These are phyloP conservation scores for Drosophila oshimai DNA, from an alignment of 1,140 invertebrate species.

Conservation along the genomic window DNA sequence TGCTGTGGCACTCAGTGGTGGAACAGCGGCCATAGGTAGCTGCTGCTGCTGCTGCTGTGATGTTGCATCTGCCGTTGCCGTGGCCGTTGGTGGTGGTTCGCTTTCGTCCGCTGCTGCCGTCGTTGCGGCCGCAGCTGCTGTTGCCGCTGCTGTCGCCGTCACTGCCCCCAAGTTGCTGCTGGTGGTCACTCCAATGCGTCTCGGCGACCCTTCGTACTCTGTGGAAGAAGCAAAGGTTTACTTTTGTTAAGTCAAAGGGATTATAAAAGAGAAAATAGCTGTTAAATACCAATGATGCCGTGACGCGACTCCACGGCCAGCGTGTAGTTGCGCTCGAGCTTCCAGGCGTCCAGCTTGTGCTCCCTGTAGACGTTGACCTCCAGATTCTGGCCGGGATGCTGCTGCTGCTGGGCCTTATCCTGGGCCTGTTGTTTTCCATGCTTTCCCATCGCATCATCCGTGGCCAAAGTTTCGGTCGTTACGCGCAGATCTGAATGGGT, in stretches of 20 bases:
- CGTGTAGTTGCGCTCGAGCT: constrained; percentile 74
- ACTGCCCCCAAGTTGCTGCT: constrained; percentile 30
- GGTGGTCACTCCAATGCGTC: constrained; percentile 88
- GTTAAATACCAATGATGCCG: constrained; percentile 33
- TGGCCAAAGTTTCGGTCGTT: constrained; percentile 54
- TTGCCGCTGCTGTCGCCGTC: constrained; percentile 7
- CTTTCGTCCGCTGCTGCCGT: constrained; percentile 51
- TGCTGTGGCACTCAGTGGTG: constrained; percentile 31
- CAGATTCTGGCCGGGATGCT: constrained; percentile 11
- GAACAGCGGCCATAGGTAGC: constrained; percentile 83
- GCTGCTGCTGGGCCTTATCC: constrained; percentile 32
- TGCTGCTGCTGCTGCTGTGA: neutral
- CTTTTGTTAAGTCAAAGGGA: no score
- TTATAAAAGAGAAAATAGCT: neutral
- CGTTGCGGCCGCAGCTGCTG: constrained; percentile 7
- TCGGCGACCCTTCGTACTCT: constrained; percentile 95
- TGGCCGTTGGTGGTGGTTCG: constrained; percentile 51
- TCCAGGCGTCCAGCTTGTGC: constrained; percentile 62
- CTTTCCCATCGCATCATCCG: constrained; percentile 43
- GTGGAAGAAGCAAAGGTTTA: neutral
- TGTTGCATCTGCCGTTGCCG: constrained; percentile 22
- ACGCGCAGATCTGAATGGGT: constrained; percentile 66
- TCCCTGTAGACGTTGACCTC: constrained; percentile 51
- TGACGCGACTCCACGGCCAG: constrained; percentile 74
- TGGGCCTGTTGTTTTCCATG: neutral